Evolutionary conservation across 2,888 invertebrate species (phyloP).

Genomic region (Morinoia aosen): DNA sequence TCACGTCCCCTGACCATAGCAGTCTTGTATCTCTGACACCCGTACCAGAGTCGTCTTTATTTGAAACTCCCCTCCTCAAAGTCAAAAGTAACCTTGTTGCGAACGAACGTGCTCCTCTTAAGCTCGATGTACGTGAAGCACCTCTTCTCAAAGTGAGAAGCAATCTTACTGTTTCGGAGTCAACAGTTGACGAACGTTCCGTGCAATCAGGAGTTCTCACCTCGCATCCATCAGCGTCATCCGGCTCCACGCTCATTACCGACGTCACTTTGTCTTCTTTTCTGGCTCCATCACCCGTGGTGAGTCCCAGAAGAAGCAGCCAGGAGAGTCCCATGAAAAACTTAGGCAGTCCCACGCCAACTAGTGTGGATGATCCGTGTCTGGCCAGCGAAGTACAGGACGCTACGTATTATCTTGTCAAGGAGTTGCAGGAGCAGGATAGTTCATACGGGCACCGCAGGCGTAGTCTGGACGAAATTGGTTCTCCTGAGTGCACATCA

Average conservation of each 20-base stretch:
- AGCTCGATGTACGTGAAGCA: background rate
- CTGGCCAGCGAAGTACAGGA: constrained; percentile 32
- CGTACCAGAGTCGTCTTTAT: background rate
- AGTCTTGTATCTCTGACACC: constrained; percentile 18
- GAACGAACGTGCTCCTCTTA: background rate
- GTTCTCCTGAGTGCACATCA: constrained; percentile 34
- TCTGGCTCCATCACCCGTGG: background rate
- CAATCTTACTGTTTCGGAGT: background rate
- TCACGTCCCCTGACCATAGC: constrained; percentile 27
- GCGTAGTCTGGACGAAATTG: constrained; percentile 21
- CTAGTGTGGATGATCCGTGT: background rate
- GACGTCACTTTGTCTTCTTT: background rate
- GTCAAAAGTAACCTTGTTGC: background rate
- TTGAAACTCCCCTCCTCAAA: background rate
- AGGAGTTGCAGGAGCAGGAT: constrained; percentile 41
- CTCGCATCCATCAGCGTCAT: background rate
- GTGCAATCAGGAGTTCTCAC: background rate
- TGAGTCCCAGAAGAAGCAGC: constrained; percentile 24
- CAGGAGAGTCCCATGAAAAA: background rate
- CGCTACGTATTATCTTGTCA: constrained; percentile 42
- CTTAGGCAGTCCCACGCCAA: background rate
- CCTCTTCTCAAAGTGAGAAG: background rate
- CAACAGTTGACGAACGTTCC: background rate
- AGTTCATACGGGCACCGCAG: constrained; percentile 16
- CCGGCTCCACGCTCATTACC: background rate